Base-by-base conservation (phyloP, 1,140 invertebrate species). In the Heliconius melpomene region DNA sequence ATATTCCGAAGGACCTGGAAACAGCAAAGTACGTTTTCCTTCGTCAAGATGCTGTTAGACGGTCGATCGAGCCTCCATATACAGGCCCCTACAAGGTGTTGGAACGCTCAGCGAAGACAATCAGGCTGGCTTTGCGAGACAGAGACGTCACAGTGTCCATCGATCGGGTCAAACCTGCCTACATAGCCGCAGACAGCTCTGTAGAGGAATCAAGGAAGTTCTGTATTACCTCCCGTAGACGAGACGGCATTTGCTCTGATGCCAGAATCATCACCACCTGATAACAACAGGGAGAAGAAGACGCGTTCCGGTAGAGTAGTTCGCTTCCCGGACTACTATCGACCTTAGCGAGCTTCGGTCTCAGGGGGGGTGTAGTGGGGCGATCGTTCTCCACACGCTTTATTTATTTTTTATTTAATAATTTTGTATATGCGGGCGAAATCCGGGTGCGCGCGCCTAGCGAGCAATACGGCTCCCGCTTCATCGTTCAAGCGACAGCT, bases 131-230 rank as follows among this genome's bases (percentile, higher is more conserved):
- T 1, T 82, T 88, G 2, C 82, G 83, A 36, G 88, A 83, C 3
- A 88, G 84, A 82, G 75, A 81, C 5, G 75, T 76, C 1, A 90
- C 82, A 2, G 83, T 93, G 36, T 80, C 88, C 16, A 82, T 94
- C 20, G 90, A 94, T 80, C 83, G 93, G n/a, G 74, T 94, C 5
- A 93, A 94, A 82, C 90, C 92, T 50, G 92, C 91, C 0, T 86
- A 86, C 72, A 72, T 82, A 9, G 57, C 66, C 16, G 36, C 66
- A 46, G 40, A 46, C 40, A 46, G 40, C 13, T 46, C 40, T 46
- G 13, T 46, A 72, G 20, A 81, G 26, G 20, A 60, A 32, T 13
- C 52, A 32, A 54, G 8, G 13, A 54, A 74, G 46, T 23, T n/a
- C 50, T 16, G 50, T 50, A 26, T 3, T 20, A 74, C 57, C 9